Evolutionary conservation across 2,888 invertebrate genomes (phyloP).

Genomic region (Pachydiplax longipennis): DNA sequence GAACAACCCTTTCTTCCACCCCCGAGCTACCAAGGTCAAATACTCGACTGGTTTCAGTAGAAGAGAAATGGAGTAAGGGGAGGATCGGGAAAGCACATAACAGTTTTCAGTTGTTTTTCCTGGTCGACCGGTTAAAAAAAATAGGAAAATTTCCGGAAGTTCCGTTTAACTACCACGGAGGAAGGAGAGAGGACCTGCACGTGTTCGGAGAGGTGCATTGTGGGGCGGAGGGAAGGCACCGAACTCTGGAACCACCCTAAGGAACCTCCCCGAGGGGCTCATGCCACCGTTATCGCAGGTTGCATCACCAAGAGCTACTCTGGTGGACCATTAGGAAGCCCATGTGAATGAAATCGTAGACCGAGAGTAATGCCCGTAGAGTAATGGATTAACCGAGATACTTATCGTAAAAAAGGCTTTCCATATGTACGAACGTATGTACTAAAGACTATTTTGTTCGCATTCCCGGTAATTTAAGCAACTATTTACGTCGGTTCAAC

Average conservation of each 20-base stretch:
- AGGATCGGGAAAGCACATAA: too few species aligned
- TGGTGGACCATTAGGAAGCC: background rate
- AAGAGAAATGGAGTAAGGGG: background rate
- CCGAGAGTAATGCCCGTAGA: background rate
- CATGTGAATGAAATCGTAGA: background rate
- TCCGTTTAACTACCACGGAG: background rate
- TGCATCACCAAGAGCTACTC: background rate
- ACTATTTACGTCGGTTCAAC: too few species aligned
- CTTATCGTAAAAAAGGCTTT: too few species aligned
- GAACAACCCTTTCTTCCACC: background rate
- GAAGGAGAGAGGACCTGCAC: background rate
- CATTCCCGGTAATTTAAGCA: too few species aligned
- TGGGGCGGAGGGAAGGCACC: background rate
- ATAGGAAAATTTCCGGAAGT: background rate
- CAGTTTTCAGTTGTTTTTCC: background rate
- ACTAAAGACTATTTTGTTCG: too few species aligned
- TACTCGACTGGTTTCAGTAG: background rate
- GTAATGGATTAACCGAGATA: too few species aligned
- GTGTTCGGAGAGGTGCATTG: background rate
- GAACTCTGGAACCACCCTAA: background rate
- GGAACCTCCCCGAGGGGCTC: background rate
- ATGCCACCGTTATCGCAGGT: background rate
- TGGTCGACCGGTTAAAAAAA: background rate
- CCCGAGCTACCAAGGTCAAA: background rate
- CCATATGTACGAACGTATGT: too few species aligned